Evolutionary conservation across 1,140 invertebrate species (phyloP).

Genomic region (Halyomorpha halys): DNA sequence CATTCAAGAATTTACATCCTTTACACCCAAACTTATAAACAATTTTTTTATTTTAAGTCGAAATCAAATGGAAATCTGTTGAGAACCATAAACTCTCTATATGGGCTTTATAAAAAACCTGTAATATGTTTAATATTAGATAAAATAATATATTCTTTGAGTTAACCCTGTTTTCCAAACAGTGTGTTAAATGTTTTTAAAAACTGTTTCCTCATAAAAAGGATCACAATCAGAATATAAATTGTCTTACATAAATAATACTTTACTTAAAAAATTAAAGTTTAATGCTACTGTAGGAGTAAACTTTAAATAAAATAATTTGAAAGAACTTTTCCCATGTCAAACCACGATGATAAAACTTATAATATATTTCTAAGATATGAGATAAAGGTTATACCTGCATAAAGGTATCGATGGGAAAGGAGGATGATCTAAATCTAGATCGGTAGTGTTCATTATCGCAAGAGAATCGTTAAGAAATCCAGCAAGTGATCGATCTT

Average conservation of each 20-base stretch:
- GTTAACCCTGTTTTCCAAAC: too few relatives aligned
- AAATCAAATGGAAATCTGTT: too few relatives aligned
- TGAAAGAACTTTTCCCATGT: conserved; percentile 31
- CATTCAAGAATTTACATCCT: too few relatives aligned
- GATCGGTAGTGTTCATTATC: conserved; percentile 64
- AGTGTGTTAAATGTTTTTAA: too few relatives aligned
- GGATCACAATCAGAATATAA: too few relatives aligned
- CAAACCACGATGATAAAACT: neutral
- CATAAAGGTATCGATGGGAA: conserved; percentile 11
- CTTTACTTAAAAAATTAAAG: neutral
- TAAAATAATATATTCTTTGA: too few relatives aligned
- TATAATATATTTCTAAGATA: neutral
- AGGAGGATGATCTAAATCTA: conserved; percentile 16
- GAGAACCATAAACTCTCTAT: too few relatives aligned
- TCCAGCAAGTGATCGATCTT: conserved; percentile 54
- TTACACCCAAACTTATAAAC: too few relatives aligned
- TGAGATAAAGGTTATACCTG: neutral
- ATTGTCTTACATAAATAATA: neutral
- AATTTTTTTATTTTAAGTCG: too few relatives aligned
- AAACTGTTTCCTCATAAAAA: too few relatives aligned
- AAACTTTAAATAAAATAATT: neutral
- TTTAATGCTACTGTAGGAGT: neutral
- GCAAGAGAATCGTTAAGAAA: conserved; percentile 79
- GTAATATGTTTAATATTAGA: too few relatives aligned
- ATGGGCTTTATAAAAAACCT: too few relatives aligned